phyloP scores from a whole-genome alignment of 2,888 invertebrate genomes.

The Pediacus dermestoides region DNA sequence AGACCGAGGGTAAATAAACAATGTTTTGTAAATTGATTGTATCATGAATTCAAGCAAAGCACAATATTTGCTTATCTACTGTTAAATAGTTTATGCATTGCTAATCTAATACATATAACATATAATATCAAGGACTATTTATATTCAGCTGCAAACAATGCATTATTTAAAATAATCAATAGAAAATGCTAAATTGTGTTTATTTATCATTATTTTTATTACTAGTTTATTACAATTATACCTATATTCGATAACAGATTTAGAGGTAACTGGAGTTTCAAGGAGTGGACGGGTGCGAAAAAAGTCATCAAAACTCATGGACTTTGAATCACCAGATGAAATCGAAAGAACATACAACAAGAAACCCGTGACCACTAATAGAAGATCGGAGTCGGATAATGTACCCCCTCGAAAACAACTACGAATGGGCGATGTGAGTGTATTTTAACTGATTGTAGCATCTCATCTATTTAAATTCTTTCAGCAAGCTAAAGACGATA shows the following conservation, averaged over 20 bases:
- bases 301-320: slow-evolving; percentile 91
- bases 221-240: no score
- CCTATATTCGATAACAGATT: slow-evolving; percentile 59
- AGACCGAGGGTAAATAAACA: no score
- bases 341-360: slow-evolving; percentile 62
- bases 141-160: no score
- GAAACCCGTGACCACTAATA: slow-evolving; percentile 36
- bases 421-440: slow-evolving; percentile 19
- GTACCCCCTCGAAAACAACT: slow-evolving; percentile 14
- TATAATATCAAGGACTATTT: no score
- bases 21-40: no score
- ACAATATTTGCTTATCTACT: no score
- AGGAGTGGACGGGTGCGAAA: slow-evolving; percentile 88
- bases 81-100: no score
- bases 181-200: no score
- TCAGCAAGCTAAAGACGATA: slow-evolving; percentile 27
- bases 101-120: no score
- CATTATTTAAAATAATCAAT: no score
- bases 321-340: slow-evolving; percentile 89
- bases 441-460: slow-evolving; percentile 2
- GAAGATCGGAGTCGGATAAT: slow-evolving; percentile 28
- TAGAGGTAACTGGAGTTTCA: slow-evolving; percentile 83
- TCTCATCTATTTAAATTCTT: slow-evolving; percentile 3
- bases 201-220: no score
- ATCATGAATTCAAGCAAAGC: no score